Base-by-base conservation (phyloP, 2,113 vertebrate species). In the human (Homo sapiens) region DNA sequence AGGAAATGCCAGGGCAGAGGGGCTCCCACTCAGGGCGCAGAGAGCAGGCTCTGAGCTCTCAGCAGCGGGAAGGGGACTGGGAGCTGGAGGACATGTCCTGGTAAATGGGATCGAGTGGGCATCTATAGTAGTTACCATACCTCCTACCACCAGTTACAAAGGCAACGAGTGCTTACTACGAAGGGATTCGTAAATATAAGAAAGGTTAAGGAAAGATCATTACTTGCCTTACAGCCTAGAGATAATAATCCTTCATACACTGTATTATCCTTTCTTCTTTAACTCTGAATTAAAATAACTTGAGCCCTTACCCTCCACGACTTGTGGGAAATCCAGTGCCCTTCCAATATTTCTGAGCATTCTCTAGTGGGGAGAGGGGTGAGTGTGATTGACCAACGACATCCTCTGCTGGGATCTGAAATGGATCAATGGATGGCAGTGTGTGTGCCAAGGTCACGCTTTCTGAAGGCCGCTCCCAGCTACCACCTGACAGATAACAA, bases 401-500 rank as follows among this genome's bases (percentile, higher is more conserved):
- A 20, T 76, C 27, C 10, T 55, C 38, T 85, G 40, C 3, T 20
- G 55, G 82, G 12, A 76, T 81, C 48, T 16, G 59, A 81, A 90
- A 66, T 12, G 8, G 13, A 66, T 59, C 0, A 16, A 0, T 3
- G 25, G 32, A 27, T 35, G 27, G 2, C 12, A 14, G 75, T 7
- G 8, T 25, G 27, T 38, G 61, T 4, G 23, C 30, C 9, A 7
- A 70, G n/a, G 30, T 30, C 10, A 1, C 7, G 14, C 38, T 52
- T 85, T 32, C 80, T 8, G 3, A 7, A 78, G 59, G 85, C 14
- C 0, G 5, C 16, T 72, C 82, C 79, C 2, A 16, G 84, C 17
- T 5, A 23, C 6, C 1, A 6, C 1, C 57, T 45, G 9, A 6
- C 1, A 2, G 5, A 64, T 64, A 32, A 32, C 1, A 11, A n/a